A percentile compares a stretch with the other conserved stretches of the same genome.
phyloP scores from a whole-genome alignment of 2,888 invertebrate species.

The Beris chalybata region DNA sequence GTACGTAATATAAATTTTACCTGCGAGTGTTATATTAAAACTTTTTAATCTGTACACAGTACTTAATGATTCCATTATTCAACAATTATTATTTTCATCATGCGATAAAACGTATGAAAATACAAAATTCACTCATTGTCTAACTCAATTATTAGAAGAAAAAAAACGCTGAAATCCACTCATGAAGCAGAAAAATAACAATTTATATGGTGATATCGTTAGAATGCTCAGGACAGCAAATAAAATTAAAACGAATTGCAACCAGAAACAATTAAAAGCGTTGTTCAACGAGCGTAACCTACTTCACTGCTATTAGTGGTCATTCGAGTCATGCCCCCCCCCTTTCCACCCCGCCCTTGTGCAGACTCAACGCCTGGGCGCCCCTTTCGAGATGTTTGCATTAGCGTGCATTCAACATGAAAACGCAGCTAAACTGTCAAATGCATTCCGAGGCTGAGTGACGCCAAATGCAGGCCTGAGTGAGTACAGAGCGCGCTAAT shows the following conservation, averaged over 20 bases:
- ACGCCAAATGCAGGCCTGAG: slow-evolving; percentile 2
- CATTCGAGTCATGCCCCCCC: background rate
- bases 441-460: slow-evolving; percentile 11
- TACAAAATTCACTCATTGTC: slow-evolving; percentile 6
- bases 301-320: slow-evolving; percentile 7
- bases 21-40: too few relatives aligned
- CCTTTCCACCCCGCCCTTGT: background rate
- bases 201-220: slow-evolving; percentile 21
- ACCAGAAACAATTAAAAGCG: slow-evolving; percentile 25
- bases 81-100: slow-evolving; percentile 12
- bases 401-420: slow-evolving; percentile 17
- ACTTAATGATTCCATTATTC: slow-evolving; percentile 20
- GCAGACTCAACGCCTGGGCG: background rate
- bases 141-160: slow-evolving; percentile 6
- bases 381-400: slow-evolving; percentile 8
- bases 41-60: too few relatives aligned
- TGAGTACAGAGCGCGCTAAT: background rate
- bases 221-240: slow-evolving; percentile 23
- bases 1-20: too few relatives aligned
- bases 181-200: slow-evolving; percentile 22
- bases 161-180: slow-evolving; percentile 15
- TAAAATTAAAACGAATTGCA: slow-evolving; percentile 26
- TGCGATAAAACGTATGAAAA: slow-evolving; percentile 13
- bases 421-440: slow-evolving; percentile 29
- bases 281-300: slow-evolving; percentile 34